phyloP scores from a whole-genome alignment of 2,888 invertebrate species.

The Pogonocherus hispidulus region DNA sequence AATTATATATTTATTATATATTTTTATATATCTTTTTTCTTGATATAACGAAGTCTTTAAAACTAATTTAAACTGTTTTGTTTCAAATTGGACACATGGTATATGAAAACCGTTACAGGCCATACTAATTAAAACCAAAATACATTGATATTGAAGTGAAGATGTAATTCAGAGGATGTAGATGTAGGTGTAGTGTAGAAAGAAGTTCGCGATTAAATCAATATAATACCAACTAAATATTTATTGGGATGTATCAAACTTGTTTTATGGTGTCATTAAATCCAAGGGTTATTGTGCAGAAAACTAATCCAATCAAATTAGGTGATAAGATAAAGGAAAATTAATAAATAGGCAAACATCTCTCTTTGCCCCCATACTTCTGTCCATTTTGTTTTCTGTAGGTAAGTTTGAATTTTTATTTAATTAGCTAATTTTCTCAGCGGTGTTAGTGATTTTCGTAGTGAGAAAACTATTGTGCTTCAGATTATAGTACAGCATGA shows the following conservation, averaged over 20 bases:
- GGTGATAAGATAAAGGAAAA: conserved; percentile 13
- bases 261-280: conserved; percentile 11
- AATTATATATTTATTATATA: too few species aligned
- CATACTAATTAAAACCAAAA: too few species aligned
- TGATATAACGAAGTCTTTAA: too few species aligned
- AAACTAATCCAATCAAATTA: not conserved
- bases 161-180: too few species aligned
- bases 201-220: not conserved
- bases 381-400: conserved; percentile 18
- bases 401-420: not conserved
- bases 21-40: too few species aligned
- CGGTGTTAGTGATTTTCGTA: not conserved
- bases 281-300: conserved; percentile 4
- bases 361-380: not conserved
- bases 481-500: too few species aligned
- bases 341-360: not conserved
- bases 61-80: too few species aligned
- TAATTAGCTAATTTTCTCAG: not conserved
- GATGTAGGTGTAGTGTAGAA: too few species aligned
- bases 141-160: too few species aligned
- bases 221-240: conserved; percentile 4
- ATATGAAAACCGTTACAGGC: too few species aligned
- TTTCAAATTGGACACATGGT: too few species aligned
- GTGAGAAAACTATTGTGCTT: not conserved
- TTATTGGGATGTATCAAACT: conserved; percentile 5